Evolutionary conservation across 53 echinoderm and acorn worm species (phyloP), one percentile per base, ranked within the genome.

Genomic region (Patiria pectinifera): DNA sequence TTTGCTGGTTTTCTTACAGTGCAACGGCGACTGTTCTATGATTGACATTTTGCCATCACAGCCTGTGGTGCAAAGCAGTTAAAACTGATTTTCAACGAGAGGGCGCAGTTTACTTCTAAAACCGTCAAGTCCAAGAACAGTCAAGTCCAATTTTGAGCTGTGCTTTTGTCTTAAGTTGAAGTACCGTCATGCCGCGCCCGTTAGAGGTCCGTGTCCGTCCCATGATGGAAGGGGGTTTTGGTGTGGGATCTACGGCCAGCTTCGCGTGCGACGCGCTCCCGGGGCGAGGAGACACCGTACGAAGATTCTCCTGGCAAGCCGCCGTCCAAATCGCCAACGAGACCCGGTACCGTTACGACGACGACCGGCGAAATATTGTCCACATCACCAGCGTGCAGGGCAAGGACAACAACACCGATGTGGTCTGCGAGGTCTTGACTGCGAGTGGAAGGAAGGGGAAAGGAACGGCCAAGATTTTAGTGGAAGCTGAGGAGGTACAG

Each of bases 361-460:
- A 86, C 3, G 25, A 43, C n/a, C 84, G 45, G 62, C 84, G 84
- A 13, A 18, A 26, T 2, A 84, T 91, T 13, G 82, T 95, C 9
- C 72, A 83, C 74, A 93, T 95, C 85, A 77, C 43, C 21, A 74
- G 91, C 92, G 88, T 93, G 6, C 93, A 83, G 59, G 58, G 59
- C 13, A 82, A 72, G 70, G 95, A 95, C 84, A 82, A 93, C 62
- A 87, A 93, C 25, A 95, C 93, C n/a, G 62, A 87, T 26, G 93
- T 95, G 12, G 91, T 91, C 11, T 95, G 95, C 62, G 60, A 79
- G 70, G 88, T 93, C 22, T 70, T 77, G 62, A 95, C 87, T 5
- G 77, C 63, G 19, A 80, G 23, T 0, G 95, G 95, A 0, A 62
- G 91, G 53, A 46, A 76, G 80, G 70, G 88, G 49, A 89, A 71